These are phyloP conservation scores for Orchestia grillus DNA, from an alignment of 1,140 invertebrate species.

Conservation along the genomic window DNA sequence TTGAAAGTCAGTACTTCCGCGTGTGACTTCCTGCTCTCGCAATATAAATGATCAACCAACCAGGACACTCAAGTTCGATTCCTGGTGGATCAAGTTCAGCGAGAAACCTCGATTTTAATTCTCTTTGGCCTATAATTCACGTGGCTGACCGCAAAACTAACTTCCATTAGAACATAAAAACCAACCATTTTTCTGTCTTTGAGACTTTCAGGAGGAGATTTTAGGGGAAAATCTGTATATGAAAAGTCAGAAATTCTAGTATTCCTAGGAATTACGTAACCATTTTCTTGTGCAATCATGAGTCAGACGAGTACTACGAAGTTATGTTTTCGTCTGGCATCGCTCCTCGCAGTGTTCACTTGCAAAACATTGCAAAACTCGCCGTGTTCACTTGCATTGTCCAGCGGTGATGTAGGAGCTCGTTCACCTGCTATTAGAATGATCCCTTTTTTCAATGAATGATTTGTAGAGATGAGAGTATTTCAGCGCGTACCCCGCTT, in stretches of 20 bases:
- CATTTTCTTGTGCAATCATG: not conserved
- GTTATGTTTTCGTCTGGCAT: not conserved
- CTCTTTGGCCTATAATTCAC: not conserved
- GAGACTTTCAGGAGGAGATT: not conserved
- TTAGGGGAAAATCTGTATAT: not conserved
- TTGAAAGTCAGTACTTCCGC: not conserved
- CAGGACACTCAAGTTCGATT: too few species aligned
- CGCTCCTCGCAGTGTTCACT: not conserved
- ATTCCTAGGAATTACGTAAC: not conserved
- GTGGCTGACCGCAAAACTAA: not conserved
- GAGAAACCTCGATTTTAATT: not conserved
- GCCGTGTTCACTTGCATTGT: not conserved
- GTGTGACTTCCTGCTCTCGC: not conserved
- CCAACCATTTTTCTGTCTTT: not conserved
- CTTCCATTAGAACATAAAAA: not conserved
- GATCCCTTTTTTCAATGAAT: not conserved
- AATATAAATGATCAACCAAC: not conserved
- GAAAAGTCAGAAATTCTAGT: not conserved
- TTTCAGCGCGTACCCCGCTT: not conserved
- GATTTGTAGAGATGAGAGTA: not conserved
- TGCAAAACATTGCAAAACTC: too few species aligned
- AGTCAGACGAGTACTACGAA: not conserved
- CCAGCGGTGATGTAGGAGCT: not conserved
- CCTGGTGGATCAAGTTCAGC: not conserved
- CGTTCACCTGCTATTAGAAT: not conserved